A percentile compares a stretch with the other conserved stretches of the same genome.
These are phyloP conservation scores for Microvelia longipes DNA, from an alignment of 1,140 invertebrate genomes.

Conservation along the genomic window DNA sequence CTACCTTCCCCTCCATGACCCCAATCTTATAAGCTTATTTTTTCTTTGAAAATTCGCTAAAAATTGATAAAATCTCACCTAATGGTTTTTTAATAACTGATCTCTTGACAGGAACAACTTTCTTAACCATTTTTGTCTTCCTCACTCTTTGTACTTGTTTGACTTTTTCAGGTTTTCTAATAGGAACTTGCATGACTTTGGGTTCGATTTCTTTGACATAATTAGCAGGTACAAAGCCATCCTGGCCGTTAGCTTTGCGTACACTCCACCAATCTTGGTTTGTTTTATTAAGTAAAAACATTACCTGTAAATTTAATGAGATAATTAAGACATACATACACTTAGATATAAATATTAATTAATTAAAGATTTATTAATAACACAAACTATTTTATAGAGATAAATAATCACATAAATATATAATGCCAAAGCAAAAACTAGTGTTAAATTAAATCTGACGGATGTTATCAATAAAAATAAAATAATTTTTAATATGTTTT, in stretches of 20 bases:
- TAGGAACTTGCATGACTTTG: conserved; percentile 64
- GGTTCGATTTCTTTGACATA: conserved; percentile 89
- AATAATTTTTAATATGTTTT: too few relatives aligned
- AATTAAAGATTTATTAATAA: too few relatives aligned
- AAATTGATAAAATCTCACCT: too few relatives aligned
- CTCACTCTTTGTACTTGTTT: conserved; percentile 69
- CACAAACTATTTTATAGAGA: too few relatives aligned
- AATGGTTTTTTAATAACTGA: conserved; percentile 24
- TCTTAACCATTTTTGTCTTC: conserved; percentile 73
- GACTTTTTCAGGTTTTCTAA: conserved; percentile 67
- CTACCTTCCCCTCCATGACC: too few relatives aligned
- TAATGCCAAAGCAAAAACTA: too few relatives aligned
- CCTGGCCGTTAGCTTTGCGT: conserved; percentile 71
- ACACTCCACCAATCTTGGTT: conserved; percentile 98
- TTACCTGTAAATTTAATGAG: conserved; percentile 34
- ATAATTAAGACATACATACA: neutral
- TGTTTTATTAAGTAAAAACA: conserved; percentile 86
- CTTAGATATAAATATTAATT: too few relatives aligned
- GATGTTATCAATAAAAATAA: too few relatives aligned
- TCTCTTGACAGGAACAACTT: conserved; percentile 58
- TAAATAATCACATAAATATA: too few relatives aligned
- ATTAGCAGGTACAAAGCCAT: conserved; percentile 95
- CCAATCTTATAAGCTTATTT: too few relatives aligned
- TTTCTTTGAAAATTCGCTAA: too few relatives aligned
- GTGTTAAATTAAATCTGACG: too few relatives aligned